Percentiles rank a stretch among this genome's conserved stretches.
Conservation (phyloP, 35 echinoderm and acorn worm genomes). For the Ptychodera flava region DNA sequence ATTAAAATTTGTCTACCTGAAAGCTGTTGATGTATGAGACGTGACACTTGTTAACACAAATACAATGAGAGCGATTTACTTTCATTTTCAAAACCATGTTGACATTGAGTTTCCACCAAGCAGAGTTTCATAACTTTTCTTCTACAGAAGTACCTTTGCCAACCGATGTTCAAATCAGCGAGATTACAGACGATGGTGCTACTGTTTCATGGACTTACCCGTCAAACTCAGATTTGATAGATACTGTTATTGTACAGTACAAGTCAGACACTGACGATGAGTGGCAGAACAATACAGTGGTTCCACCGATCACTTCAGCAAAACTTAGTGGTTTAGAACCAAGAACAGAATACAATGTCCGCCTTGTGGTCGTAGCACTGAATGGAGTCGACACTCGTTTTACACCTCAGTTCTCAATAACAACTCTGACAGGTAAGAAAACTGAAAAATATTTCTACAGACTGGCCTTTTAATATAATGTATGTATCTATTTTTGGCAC, state of each 20-base stretch:
- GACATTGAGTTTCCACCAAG: too few relatives aligned
- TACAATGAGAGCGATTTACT: too few relatives aligned
- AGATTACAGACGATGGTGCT: neutral
- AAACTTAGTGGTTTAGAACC: neutral
- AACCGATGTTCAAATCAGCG: neutral
- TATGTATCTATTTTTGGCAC: too few relatives aligned
- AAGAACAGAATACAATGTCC: neutral
- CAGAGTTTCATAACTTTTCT: too few relatives aligned
- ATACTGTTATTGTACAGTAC: neutral
- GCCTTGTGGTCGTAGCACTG: neutral
- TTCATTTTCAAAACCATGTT: too few relatives aligned
- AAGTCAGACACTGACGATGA: neutral
- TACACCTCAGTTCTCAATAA: neutral
- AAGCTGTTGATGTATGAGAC: too few relatives aligned
- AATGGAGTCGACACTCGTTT: too few relatives aligned
- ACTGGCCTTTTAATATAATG: too few relatives aligned
- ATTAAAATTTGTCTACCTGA: too few relatives aligned
- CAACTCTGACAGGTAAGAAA: neutral
- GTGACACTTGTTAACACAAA: too few relatives aligned
- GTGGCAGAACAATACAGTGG: neutral
- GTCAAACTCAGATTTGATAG: neutral
- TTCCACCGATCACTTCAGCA: neutral
- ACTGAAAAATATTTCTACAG: too few relatives aligned
- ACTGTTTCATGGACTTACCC: neutral
- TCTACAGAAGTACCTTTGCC: neutral